Evolutionary conservation across 2,888 invertebrate genomes (phyloP).

Genomic region (Temnothorax rugatulus): DNA sequence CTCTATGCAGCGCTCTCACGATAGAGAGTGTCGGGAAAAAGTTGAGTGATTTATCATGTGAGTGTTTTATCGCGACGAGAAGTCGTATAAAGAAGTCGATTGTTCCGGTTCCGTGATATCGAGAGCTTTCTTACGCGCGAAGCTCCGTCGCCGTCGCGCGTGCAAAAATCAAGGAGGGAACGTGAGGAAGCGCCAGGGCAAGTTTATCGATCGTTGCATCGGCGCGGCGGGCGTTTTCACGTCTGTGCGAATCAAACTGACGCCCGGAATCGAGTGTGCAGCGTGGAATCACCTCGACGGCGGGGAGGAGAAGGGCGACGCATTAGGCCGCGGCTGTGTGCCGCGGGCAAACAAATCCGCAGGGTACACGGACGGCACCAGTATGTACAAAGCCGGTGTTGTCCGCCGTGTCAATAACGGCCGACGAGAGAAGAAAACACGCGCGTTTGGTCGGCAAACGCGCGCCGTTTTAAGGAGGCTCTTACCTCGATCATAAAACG

Average conservation of each 20-base stretch:
- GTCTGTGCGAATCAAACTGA: conserved; percentile 21
- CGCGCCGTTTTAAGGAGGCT: conserved; percentile 37
- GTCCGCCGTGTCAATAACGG: conserved; percentile 64
- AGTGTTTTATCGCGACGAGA: conserved; percentile 9
- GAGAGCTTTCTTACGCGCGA: neutral
- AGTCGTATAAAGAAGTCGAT: neutral
- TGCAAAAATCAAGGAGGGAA: conserved; percentile 21
- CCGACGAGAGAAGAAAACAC: conserved; percentile 48
- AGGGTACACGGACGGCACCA: conserved; percentile 40
- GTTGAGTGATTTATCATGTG: neutral
- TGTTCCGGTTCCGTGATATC: neutral
- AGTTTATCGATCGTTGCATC: conserved; percentile 5
- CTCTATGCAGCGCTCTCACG: neutral
- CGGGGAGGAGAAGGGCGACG: conserved; percentile 23
- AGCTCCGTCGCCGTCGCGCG: neutral
- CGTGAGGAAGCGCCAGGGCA: neutral
- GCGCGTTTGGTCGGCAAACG: conserved; percentile 55
- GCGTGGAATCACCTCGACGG: neutral
- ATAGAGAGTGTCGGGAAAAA: neutral
- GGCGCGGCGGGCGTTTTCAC: neutral
- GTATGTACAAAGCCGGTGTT: conserved; percentile 58
- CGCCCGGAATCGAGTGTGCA: conserved; percentile 11
- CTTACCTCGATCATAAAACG: no score
- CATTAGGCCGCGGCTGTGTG: conserved; percentile 43
- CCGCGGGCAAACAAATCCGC: conserved; percentile 45